Base-by-base conservation (phyloP, 2,888 invertebrate genomes). In the Tuberolachnus salignus region DNA sequence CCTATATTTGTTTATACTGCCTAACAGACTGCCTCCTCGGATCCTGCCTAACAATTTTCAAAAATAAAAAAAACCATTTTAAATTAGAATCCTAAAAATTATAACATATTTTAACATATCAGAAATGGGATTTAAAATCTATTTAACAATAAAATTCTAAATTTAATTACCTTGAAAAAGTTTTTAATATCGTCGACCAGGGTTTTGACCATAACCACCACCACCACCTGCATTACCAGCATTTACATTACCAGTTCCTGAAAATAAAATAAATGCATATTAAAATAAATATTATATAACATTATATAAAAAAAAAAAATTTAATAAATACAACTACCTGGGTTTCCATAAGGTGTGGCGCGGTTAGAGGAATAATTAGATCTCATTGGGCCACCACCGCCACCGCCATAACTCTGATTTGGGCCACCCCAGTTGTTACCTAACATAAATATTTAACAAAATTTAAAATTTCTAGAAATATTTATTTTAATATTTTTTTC, bases 351-450 rank as follows among this genome's bases (percentile, higher is more conserved):
- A 19, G 82, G 82, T 44, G 82, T 80, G 51, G 80, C 55, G 63
- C 82, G 72, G 53, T 81, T 80, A 49, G 80, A 71, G 57, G 80
- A 80, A 80, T 82, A 82, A 71, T 81, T 82, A 26, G 80, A 81
- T 19, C 82, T 74, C 67, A 82, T 81, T n/a, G 82, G 82, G 10
- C 82, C 82, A 63, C 82, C 82, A 23, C 82, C 81, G 67, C 64
- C 80, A 23, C 72, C 61, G 44, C 61, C 69, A 69, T 78, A 78
- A 69, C 34, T 78, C 67, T 78, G 75, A 21, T 23, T 78, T n/a
- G 78, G 78, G 10, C 74, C 73, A 34, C 78, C 75, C 78, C 78
- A 78, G 16, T 78, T 78, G n/a, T 78, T 69, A 49, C 78, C 78
- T 78, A 42, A n/a, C 3, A n/a, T 49, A 16, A 0, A 21, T 49